Percentiles rank a stretch among this genome's conserved stretches.
phyloP scores from a whole-genome alignment of 2,113 vertebrate genomes.

The Phoxinus phoxinus region DNA sequence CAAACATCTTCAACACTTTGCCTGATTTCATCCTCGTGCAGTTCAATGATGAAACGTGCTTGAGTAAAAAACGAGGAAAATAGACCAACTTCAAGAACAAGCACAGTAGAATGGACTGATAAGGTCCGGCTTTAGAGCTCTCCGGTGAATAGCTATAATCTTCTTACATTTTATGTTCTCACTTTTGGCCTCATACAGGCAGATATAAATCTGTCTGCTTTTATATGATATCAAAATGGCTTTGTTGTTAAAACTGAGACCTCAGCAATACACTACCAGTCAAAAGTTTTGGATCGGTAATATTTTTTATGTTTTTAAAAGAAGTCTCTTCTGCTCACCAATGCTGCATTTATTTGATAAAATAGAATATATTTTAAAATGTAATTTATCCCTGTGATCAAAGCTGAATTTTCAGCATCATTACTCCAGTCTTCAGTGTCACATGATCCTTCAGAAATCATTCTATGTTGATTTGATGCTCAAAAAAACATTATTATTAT shows the following conservation, averaged over 20 bases:
- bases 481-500: too few relatives aligned
- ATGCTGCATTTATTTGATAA: too few relatives aligned
- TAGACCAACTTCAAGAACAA: slow-evolving; percentile 8
- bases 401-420: too few relatives aligned
- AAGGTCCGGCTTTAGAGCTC: slow-evolving; percentile 34
- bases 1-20: neutral
- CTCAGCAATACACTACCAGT: neutral
- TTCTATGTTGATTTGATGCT: too few relatives aligned
- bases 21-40: neutral
- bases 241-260: slow-evolving; percentile 41
- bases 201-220: slow-evolving; percentile 44
- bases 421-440: too few relatives aligned
- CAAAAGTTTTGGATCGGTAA: too few relatives aligned
- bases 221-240: slow-evolving; percentile 45
- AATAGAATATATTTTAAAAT: too few relatives aligned
- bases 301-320: too few relatives aligned
- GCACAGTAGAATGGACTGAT: slow-evolving; percentile 39
- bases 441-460: too few relatives aligned
- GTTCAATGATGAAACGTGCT: neutral
- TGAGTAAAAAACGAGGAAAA: neutral
- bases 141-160: slow-evolving; percentile 54
- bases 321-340: too few relatives aligned
- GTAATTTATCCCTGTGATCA: too few relatives aligned
- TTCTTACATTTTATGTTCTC: slow-evolving; percentile 48
- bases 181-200: slow-evolving; percentile 35